Percentiles rank a stretch among this genome's conserved stretches.
These are phyloP conservation scores for Dynastes grantii DNA, from an alignment of 2,888 invertebrate genomes.

Conservation along the genomic window DNA sequence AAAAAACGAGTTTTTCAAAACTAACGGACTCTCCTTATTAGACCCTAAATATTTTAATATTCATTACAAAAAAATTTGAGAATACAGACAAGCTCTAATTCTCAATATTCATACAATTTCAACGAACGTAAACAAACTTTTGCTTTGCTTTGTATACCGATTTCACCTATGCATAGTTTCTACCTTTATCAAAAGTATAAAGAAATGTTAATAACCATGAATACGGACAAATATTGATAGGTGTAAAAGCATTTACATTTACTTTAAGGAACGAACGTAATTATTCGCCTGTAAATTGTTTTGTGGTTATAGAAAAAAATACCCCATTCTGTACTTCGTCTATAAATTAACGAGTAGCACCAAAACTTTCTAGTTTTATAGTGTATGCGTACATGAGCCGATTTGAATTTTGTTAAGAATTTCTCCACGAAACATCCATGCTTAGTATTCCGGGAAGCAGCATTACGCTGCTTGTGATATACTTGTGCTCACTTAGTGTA, in stretches of 20 bases:
- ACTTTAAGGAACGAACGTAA: slow-evolving; percentile 30
- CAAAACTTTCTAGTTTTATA: slow-evolving; percentile 32
- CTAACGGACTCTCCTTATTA: too few species aligned
- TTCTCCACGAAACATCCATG: not conserved
- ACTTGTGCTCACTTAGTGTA: slow-evolving; percentile 30
- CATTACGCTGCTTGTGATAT: slow-evolving; percentile 50
- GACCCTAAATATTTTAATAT: too few species aligned
- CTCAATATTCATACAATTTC: too few species aligned
- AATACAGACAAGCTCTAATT: too few species aligned
- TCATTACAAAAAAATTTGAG: too few species aligned
- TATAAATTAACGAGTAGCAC: slow-evolving; percentile 33
- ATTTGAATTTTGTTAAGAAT: not conserved
- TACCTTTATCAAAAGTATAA: slow-evolving; percentile 16
- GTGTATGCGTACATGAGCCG: not conserved
- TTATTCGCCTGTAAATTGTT: slow-evolving; percentile 30
- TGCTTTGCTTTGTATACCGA: slow-evolving; percentile 13
- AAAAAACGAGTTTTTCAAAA: too few species aligned
- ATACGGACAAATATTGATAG: not conserved
- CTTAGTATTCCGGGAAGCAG: slow-evolving; percentile 35
- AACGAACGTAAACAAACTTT: not conserved
- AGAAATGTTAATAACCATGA: slow-evolving; percentile 38
- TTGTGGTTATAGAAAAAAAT: slow-evolving; percentile 24
- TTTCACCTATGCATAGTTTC: slow-evolving; percentile 27
- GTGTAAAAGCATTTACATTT: slow-evolving; percentile 6
- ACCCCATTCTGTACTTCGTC: slow-evolving; percentile 5